These are phyloP conservation scores for Empidonax alnorum DNA, from an alignment of 2,113 vertebrate species.

Conservation along the genomic window DNA sequence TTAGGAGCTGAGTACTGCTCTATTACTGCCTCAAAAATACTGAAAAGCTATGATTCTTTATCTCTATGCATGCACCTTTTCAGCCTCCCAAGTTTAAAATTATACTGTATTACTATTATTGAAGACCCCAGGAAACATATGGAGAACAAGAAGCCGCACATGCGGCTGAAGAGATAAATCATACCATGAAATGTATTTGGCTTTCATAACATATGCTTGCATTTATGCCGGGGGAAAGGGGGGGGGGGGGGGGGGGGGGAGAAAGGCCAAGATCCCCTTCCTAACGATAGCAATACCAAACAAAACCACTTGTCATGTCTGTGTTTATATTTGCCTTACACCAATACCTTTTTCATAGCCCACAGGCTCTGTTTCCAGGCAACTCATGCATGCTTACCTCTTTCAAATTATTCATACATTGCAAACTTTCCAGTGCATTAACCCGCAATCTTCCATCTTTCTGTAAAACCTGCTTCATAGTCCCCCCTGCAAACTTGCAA, in stretches of 20 bases:
- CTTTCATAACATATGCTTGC: not conserved
- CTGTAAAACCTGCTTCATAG: not conserved
- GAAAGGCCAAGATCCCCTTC: not conserved
- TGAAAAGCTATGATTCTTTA: not conserved
- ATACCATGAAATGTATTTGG: not conserved
- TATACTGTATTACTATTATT: not conserved
- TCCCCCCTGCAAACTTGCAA: not conserved
- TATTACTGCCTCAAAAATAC: not conserved
- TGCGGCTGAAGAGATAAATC: not conserved
- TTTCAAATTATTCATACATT: not conserved
- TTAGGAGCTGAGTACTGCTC: not conserved
- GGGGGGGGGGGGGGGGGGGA: rapidly evolving
- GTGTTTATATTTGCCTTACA: not conserved
- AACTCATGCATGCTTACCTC: not conserved
- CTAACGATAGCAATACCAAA: not conserved
- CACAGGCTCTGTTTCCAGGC: conserved; percentile 30
- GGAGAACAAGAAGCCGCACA: not conserved
- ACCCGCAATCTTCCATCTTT: not conserved
- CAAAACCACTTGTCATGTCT: not conserved
- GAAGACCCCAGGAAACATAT: not conserved
- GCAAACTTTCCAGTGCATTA: conserved; percentile 11
- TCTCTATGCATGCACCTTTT: not conserved
- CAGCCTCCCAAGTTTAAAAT: not conserved
- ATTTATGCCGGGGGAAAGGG: not conserved
- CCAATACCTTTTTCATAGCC: not conserved